phyloP scores from a whole-genome alignment of 2,888 invertebrate genomes.

The Lycophotia porphyrea region DNA sequence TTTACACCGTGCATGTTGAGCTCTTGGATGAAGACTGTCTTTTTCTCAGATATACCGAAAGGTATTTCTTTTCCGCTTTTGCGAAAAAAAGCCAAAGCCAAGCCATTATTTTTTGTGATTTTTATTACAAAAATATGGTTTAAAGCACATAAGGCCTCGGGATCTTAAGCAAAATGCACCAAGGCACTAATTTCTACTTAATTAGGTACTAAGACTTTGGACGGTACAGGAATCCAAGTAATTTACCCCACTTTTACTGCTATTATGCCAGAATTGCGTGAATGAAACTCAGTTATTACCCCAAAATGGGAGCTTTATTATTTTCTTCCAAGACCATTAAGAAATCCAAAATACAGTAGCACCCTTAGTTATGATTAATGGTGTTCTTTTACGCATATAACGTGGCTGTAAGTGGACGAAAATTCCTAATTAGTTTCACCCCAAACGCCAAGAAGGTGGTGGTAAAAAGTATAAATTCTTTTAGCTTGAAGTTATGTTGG shows the following conservation, averaged over 20 bases:
- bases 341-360: constrained; percentile 43
- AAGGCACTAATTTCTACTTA: not conserved
- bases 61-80: no score
- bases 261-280: constrained; percentile 25
- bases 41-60: not conserved
- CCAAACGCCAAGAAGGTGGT: constrained; percentile 64
- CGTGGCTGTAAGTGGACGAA: constrained; percentile 65
- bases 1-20: no score
- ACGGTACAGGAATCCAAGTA: not conserved
- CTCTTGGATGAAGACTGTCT: not conserved
- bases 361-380: constrained; percentile 65
- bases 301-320: constrained; percentile 14
- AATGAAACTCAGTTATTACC: constrained; percentile 24
- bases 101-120: no score
- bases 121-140: no score
- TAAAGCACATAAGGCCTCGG: not conserved
- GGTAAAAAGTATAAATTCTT: constrained; percentile 70
- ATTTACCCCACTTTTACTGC: constrained; percentile 1
- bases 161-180: not conserved
- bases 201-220: not conserved
- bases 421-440: constrained; percentile 79
- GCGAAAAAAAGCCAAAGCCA: no score
- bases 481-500: constrained; percentile 57
- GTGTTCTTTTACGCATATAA: constrained; percentile 57
- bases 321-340: constrained; percentile 40